Percentiles rank a stretch among this genome's conserved stretches.
phyloP scores from a whole-genome alignment of 2,888 invertebrate genomes.

The Frankliniella fusca region DNA sequence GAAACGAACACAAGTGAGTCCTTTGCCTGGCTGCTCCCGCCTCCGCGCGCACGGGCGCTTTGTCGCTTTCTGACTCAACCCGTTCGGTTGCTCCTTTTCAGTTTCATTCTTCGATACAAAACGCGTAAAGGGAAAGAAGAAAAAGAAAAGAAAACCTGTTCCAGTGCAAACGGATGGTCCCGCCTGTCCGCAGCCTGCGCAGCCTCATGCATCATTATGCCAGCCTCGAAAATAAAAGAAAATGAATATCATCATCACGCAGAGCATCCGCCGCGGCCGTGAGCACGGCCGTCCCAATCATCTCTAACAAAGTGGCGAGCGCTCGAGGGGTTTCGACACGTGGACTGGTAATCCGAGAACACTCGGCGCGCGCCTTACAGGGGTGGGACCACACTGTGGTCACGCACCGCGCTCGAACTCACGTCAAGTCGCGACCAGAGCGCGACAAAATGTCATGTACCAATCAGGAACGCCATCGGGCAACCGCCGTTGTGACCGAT shows the following conservation, averaged over 20 bases:
- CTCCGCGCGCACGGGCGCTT: not conserved
- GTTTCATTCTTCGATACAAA: slow-evolving; percentile 11
- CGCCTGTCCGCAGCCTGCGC: not conserved
- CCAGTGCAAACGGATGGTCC: slow-evolving; percentile 35
- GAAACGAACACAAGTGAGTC: slow-evolving; percentile 26
- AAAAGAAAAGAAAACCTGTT: slow-evolving; percentile 17
- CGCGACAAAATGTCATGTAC: too few relatives aligned
- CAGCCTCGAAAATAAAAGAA: not conserved
- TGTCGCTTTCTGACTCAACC: slow-evolving; percentile 40
- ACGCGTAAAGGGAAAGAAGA: not conserved
- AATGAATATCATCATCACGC: not conserved
- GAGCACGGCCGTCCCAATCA: not conserved
- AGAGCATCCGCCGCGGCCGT: not conserved
- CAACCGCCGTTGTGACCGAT: too few relatives aligned
- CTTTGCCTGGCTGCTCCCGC: not conserved
- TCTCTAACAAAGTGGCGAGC: not conserved
- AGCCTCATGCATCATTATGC: not conserved
- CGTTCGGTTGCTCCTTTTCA: slow-evolving; percentile 15
- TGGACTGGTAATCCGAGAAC: too few relatives aligned
- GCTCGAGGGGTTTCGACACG: too few relatives aligned
- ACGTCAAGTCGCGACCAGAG: too few relatives aligned
- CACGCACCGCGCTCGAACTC: too few relatives aligned
- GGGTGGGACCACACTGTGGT: too few relatives aligned
- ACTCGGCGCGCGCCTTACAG: too few relatives aligned
- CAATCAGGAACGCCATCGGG: too few relatives aligned